phyloP scores from a whole-genome alignment of 2,113 vertebrate genomes.

The Strix uralensis region DNA sequence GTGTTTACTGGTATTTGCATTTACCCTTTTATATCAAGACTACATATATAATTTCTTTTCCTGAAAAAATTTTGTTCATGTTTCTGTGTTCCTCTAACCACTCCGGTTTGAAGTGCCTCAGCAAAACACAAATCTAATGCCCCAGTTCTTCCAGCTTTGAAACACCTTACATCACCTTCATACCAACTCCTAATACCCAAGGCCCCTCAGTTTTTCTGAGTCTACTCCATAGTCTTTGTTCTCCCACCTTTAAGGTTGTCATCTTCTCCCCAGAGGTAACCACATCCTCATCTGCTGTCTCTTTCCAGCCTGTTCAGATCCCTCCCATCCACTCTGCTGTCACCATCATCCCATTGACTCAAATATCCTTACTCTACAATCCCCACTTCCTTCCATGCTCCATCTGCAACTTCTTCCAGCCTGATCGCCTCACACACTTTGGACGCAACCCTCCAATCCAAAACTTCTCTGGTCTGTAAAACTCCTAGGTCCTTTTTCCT shows the following conservation, averaged over 20 bases:
- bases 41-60: not conserved
- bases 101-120: not conserved
- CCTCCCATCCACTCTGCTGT: not conserved
- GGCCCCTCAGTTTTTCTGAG: not conserved
- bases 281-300: not conserved
- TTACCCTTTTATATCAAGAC: not conserved
- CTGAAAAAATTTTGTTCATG: not conserved
- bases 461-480: not conserved
- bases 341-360: not conserved
- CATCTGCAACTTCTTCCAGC: not conserved
- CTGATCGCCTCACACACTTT: not conserved
- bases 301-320: not conserved
- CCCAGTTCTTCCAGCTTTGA: not conserved
- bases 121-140: not conserved
- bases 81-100: not conserved
- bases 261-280: not conserved
- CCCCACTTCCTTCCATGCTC: not conserved
- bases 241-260: not conserved
- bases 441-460: not conserved
- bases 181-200: not conserved
- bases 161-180: not conserved
- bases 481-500: not conserved
- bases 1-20: not conserved
- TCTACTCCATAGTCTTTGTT: not conserved
- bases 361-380: not conserved